Conservation (phyloP, 1,140 invertebrate genomes). For the Solen grandis region DNA sequence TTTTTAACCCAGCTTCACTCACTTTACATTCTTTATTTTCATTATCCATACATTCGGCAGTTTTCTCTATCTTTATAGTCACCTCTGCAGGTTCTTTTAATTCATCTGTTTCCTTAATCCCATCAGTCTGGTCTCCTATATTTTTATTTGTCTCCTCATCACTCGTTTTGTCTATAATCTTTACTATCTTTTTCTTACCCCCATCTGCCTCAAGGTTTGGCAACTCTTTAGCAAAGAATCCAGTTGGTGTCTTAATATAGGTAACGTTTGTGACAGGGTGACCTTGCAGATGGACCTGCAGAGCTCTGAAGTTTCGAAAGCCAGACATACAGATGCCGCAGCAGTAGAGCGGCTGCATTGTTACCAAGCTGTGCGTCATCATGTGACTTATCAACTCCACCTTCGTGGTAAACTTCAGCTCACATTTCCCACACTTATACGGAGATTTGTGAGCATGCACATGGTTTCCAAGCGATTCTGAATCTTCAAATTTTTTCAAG, state of each 20-base stretch:
- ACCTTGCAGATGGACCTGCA: background rate
- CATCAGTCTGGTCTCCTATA: too few relatives aligned
- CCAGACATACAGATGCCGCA: background rate
- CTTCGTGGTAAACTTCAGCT: background rate
- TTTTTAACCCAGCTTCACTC: too few relatives aligned
- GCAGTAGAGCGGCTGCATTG: background rate
- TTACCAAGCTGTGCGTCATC: constrained; percentile 4
- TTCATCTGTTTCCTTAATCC: too few relatives aligned
- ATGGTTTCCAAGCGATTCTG: constrained; percentile 1
- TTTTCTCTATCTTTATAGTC: too few relatives aligned
- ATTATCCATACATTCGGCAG: too few relatives aligned
- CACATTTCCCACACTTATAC: constrained; percentile 32
- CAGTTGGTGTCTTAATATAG: background rate
- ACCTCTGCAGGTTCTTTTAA: too few relatives aligned
- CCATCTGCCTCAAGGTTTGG: background rate
- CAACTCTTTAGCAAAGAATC: background rate
- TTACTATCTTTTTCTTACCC: background rate
- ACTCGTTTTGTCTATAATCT: too few relatives aligned
- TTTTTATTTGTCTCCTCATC: too few relatives aligned
- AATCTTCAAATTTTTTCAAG: constrained; percentile 35
- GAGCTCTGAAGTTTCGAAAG: too few relatives aligned
- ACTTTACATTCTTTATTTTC: too few relatives aligned
- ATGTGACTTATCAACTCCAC: constrained; percentile 14
- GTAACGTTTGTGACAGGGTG: background rate
- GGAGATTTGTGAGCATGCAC: constrained; percentile 28